Percentiles rank a stretch among this genome's conserved stretches.
Evolutionary conservation across 2,888 invertebrate genomes (phyloP).

Genomic region (Pandemis cinnamomeana): DNA sequence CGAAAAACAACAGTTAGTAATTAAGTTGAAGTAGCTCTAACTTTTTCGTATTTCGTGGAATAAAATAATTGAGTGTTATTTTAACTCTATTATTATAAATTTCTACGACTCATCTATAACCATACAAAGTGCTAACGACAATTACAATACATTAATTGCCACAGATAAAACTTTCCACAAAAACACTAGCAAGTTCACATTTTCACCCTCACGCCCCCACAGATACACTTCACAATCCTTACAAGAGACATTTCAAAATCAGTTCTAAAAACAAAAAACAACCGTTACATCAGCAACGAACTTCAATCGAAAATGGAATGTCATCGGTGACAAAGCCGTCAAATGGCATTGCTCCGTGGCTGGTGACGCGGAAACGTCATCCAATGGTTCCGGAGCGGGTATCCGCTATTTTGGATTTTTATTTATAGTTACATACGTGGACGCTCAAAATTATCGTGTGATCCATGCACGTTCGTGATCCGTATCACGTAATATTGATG

Average conservation of each 20-base stretch:
- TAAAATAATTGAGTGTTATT: too few relatives aligned
- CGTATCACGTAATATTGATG: too few relatives aligned
- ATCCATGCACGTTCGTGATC: too few relatives aligned
- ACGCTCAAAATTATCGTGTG: too few relatives aligned
- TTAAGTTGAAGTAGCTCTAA: too few relatives aligned
- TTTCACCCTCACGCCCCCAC: background rate
- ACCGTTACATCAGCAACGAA: constrained; percentile 45
- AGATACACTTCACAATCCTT: background rate
- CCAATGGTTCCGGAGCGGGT: constrained; percentile 31
- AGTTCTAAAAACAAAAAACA: constrained; percentile 2
- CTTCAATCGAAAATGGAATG: constrained; percentile 78
- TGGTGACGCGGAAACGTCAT: constrained; percentile 76
- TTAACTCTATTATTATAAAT: too few relatives aligned
- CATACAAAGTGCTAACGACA: too few relatives aligned
- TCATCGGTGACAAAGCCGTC: constrained; percentile 75
- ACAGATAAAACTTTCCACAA: too few relatives aligned
- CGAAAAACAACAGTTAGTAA: too few relatives aligned
- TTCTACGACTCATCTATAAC: too few relatives aligned
- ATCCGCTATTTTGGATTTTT: constrained; percentile 18
- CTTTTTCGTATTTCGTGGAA: too few relatives aligned
- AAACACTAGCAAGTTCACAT: background rate
- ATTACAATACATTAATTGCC: too few relatives aligned
- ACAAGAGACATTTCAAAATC: background rate
- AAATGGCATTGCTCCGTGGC: constrained; percentile 83
- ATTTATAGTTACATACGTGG: background rate